These are phyloP conservation scores for Hypomesus transpacificus DNA, from an alignment of 2,113 vertebrate species.

Conservation along the genomic window DNA sequence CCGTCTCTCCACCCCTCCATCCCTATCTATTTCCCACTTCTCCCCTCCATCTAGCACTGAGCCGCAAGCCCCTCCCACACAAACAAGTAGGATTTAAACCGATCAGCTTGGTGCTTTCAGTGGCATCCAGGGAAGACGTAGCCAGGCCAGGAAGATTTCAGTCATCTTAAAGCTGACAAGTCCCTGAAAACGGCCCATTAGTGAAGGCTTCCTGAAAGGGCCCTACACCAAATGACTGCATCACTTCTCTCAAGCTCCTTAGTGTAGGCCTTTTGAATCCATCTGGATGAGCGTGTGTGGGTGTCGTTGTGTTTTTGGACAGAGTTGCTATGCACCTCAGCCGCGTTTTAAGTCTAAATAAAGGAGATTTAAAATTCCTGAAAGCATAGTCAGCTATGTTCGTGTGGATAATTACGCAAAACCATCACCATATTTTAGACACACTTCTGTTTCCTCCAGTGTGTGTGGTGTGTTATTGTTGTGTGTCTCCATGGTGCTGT, in stretches of 20 bases:
- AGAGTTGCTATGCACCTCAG: neutral
- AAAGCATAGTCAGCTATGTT: no score
- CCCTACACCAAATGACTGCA: slow-evolving; percentile 57
- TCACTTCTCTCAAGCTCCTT: slow-evolving; percentile 65
- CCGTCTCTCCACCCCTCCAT: slow-evolving; percentile 53
- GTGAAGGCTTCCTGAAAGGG: slow-evolving; percentile 64
- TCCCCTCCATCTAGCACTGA: slow-evolving; percentile 55
- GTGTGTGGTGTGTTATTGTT: no score
- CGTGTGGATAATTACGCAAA: no score
- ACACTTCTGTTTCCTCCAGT: no score
- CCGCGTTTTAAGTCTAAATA: neutral
- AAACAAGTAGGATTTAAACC: slow-evolving; percentile 56
- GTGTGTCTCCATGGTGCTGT: no score
- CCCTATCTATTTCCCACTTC: slow-evolving; percentile 63
- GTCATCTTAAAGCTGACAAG: slow-evolving; percentile 73
- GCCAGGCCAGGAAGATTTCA: slow-evolving; percentile 65
- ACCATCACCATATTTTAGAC: no score
- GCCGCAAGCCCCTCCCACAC: slow-evolving; percentile 65
- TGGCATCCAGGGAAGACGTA: slow-evolving; percentile 57
- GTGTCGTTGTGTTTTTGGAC: neutral
- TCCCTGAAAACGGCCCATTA: slow-evolving; percentile 71
- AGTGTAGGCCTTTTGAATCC: slow-evolving; percentile 53
- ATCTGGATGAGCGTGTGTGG: slow-evolving; percentile 16
- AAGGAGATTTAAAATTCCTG: no score
- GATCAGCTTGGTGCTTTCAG: slow-evolving; percentile 57